Conservation (phyloP, 2,113 vertebrate genomes). For the Lagopus leucura region DNA sequence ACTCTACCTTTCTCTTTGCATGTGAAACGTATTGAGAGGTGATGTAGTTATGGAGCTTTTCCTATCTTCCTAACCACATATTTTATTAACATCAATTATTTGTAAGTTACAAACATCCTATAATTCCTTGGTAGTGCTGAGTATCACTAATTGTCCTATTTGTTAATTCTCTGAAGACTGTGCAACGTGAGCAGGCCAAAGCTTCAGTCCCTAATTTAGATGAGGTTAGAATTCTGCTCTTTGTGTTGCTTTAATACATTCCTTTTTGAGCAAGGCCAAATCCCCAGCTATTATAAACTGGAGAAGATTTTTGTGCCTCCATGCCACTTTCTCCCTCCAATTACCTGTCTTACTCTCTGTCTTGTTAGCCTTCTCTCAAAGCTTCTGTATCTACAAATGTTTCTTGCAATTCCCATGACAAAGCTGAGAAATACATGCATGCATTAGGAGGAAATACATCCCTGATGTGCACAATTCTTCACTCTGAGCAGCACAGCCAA, state of each 20-base stretch:
- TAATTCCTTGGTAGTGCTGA: background rate
- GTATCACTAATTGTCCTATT: background rate
- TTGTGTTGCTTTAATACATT: background rate
- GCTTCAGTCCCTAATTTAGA: background rate
- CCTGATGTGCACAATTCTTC: background rate
- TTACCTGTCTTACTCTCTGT: background rate
- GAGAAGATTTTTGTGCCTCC: background rate
- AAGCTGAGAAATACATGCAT: background rate
- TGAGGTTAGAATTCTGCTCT: background rate
- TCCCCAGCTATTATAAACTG: background rate
- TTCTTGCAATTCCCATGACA: conserved; percentile 8
- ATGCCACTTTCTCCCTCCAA: background rate
- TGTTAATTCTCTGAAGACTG: background rate
- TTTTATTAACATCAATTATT: background rate
- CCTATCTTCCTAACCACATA: background rate
- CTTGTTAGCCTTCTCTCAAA: background rate
- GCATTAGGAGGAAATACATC: background rate
- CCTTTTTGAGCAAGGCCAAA: background rate
- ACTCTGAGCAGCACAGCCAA: background rate
- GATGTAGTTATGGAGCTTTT: background rate
- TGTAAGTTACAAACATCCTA: background rate
- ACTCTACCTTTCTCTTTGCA: background rate
- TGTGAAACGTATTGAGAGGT: background rate
- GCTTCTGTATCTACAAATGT: background rate
- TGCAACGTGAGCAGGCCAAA: background rate